phyloP scores from a whole-genome alignment of 2,888 invertebrate species.

The Zele albiditarsus region DNA sequence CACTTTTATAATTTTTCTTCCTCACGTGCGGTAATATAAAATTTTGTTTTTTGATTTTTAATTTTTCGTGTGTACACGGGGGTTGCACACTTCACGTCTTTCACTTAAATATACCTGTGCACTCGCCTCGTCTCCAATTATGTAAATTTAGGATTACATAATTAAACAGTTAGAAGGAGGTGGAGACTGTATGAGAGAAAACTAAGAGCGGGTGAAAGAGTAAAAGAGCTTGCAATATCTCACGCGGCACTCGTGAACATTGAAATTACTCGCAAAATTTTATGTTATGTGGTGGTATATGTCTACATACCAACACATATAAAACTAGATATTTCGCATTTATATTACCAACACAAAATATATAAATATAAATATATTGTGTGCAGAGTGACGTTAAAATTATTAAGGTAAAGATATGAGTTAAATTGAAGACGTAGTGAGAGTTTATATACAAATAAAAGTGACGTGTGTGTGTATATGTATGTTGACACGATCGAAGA shows the following conservation, averaged over 20 bases:
- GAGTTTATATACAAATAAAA: slow-evolving; percentile 23
- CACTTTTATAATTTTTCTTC: slow-evolving; percentile 33
- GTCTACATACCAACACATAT: not conserved
- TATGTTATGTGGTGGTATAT: slow-evolving; percentile 12
- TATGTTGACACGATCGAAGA: slow-evolving; percentile 54
- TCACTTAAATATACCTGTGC: slow-evolving; percentile 34
- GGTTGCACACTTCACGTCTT: slow-evolving; percentile 31
- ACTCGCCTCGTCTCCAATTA: slow-evolving; percentile 56
- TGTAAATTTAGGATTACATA: slow-evolving; percentile 67
- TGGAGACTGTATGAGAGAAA: slow-evolving; percentile 15
- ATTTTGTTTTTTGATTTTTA: not conserved
- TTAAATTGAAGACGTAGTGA: not conserved
- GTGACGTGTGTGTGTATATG: slow-evolving; percentile 53
- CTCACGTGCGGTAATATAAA: slow-evolving; percentile 33
- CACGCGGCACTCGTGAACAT: slow-evolving; percentile 1
- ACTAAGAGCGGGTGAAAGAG: not conserved
- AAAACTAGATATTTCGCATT: not conserved
- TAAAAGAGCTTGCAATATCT: not conserved
- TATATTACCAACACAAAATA: slow-evolving; percentile 7
- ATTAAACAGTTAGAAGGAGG: slow-evolving; percentile 61
- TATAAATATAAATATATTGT: not conserved
- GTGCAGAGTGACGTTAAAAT: not conserved
- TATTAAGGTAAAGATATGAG: not conserved
- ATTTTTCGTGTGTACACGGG: not conserved
- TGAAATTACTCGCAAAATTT: slow-evolving; percentile 31